Percentiles rank a stretch among this genome's conserved stretches.
These are phyloP conservation scores for Microctenopoma stevenorrisi DNA, from an alignment of 2,797 vertebrate genomes.

Conservation along the genomic window DNA sequence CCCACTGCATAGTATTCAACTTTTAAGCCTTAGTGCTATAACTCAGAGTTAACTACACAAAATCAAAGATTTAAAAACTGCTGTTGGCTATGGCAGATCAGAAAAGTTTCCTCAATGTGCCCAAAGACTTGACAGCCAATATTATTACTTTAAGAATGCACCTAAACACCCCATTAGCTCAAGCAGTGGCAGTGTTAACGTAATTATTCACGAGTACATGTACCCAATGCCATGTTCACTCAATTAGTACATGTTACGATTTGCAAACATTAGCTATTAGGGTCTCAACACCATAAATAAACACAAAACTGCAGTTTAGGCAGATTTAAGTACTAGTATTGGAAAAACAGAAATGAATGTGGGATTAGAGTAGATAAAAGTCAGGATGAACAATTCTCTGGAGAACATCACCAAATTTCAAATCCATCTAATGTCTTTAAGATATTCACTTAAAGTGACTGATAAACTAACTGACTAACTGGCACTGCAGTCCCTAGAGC, in stretches of 20 bases:
- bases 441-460: not conserved
- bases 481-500: not conserved
- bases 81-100: not conserved
- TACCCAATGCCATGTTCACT: not conserved
- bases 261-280: not conserved
- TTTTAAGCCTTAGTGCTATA: slow-evolving; percentile 13
- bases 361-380: not conserved
- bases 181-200: not conserved
- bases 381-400: not conserved
- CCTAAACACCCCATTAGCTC: not conserved
- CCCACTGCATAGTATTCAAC: slow-evolving; percentile 10
- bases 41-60: not conserved
- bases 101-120: not conserved
- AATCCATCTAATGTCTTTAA: not conserved
- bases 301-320: not conserved
- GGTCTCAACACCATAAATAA: not conserved
- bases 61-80: slow-evolving; percentile 2
- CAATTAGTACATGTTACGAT: not conserved
- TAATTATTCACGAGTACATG: not conserved
- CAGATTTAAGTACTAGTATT: too few species aligned
- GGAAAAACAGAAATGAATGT: not conserved
- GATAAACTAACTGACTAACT: not conserved
- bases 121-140: not conserved
- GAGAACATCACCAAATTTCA: not conserved
- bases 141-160: too few species aligned